These are phyloP conservation scores for Corvus moneduloides DNA, from an alignment of 2,113 vertebrate species.

Conservation along the genomic window DNA sequence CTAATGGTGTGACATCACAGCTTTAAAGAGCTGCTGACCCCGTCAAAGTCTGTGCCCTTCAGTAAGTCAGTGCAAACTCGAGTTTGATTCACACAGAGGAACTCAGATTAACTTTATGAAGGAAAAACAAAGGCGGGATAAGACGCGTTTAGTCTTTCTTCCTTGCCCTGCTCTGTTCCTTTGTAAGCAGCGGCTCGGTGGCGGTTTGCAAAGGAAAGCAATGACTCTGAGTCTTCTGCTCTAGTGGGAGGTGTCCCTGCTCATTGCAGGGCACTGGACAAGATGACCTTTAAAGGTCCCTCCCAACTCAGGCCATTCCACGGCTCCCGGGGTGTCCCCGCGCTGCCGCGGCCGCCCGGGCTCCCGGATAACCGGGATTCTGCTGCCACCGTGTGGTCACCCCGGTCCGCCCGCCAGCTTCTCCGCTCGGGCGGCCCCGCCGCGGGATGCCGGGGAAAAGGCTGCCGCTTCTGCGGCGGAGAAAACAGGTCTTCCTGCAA, in stretches of 20 bases:
- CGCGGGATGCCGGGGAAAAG: fast-evolving
- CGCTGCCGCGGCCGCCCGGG: neutral
- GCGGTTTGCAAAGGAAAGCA: neutral
- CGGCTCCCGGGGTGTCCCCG: fast-evolving
- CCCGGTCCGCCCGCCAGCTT: neutral
- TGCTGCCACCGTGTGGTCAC: conserved; percentile 54
- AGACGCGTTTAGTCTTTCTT: neutral
- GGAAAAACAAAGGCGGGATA: neutral
- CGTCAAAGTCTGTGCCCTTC: neutral
- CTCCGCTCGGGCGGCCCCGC: neutral
- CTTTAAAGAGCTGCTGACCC: neutral
- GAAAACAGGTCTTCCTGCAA: neutral
- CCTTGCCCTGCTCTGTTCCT: neutral
- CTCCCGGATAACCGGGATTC: neutral
- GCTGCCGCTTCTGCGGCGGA: fast-evolving
- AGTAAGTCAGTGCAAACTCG: neutral
- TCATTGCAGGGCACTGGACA: fast-evolving
- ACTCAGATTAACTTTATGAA: neutral
- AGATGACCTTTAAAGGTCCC: too few species aligned
- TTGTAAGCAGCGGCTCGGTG: neutral
- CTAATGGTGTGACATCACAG: neutral
- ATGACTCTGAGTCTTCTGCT: neutral
- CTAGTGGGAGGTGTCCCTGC: neutral
- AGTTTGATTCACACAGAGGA: neutral
- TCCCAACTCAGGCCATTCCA: fast-evolving